Base-by-base conservation (phyloP, 2,113 vertebrate genomes). In the Ammodytes marinus region DNA sequence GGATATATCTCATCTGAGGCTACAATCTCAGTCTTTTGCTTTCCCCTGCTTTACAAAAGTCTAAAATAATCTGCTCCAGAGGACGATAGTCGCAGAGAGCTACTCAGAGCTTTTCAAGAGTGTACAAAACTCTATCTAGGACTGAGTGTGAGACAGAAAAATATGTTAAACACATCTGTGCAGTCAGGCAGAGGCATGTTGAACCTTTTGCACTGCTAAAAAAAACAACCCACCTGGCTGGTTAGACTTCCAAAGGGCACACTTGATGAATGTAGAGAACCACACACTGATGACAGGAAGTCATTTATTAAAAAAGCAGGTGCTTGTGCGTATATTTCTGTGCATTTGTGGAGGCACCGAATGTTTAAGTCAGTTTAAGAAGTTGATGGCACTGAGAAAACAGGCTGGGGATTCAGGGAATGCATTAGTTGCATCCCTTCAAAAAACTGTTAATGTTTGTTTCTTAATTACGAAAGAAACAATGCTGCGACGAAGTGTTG, bases 211-310 rank as follows among this genome's bases (percentile, higher is more conserved):
- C 39, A 52, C 46, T 27, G 11, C 55, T 57, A 4, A 8, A 53
- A 60, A 54, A 74, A 64, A 66, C 90, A 54, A 85, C 91, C 86
- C 83, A 86, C 82, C 87, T 90, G 86, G 83, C 66, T 76, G 77
- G 11, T 75, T 71, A 90, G 85, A 86, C 87, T 79, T 90, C 91
- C 86, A 90, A 89, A 92, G 90, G 90, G 79, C 88, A 88, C 54
- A 79, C 39, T 79, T 90, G 92, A 93, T 93, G 65, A 93, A 91
- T 91, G 88, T 88, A 86, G 67, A 91, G 61, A 79, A 83, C 53
- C 55, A 59, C 79, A 88, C 70, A 65, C 79, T 75, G 79, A 75
- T 85, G 89, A 90, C 87, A 89, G 79, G 42, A 59, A 58, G 40
- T 86, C 76, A 73, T 85, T 86, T 88, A 88, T 84, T 85, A 80